A percentile compares a stretch with the other conserved stretches of the same genome.
These are phyloP conservation scores for Lasiurus borealis DNA, from an alignment of 2,113 vertebrate genomes.

Conservation along the genomic window DNA sequence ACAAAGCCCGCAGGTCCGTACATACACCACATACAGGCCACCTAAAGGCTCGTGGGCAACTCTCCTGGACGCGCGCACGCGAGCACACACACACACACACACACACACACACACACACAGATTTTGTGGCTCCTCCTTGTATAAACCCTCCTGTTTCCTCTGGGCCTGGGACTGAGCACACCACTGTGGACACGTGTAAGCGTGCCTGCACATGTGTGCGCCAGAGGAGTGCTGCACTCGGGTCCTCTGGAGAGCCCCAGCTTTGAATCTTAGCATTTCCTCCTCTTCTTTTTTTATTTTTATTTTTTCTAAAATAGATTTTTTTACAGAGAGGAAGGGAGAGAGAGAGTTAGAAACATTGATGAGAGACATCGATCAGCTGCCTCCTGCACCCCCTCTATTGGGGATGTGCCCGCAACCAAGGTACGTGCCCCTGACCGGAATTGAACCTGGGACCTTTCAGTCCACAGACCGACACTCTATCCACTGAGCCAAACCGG, in stretches of 20 bases:
- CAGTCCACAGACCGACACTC: too few relatives aligned
- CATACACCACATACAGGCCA: not conserved
- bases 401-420: too few relatives aligned
- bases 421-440: too few relatives aligned
- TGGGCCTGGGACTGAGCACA: constrained; percentile 9
- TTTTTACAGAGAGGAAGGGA: too few relatives aligned
- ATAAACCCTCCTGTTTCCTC: constrained; percentile 11
- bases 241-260: not conserved
- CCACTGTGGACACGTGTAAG: not conserved
- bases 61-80: not conserved
- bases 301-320: too few relatives aligned
- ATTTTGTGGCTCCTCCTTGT: constrained; percentile 15
- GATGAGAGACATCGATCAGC: too few relatives aligned
- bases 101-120: not conserved
- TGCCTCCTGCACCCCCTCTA: too few relatives aligned
- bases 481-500: too few relatives aligned
- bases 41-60: not conserved
- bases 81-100: too few relatives aligned
- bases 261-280: constrained; percentile 1
- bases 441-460: too few relatives aligned
- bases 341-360: too few relatives aligned
- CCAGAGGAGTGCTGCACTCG: not conserved
- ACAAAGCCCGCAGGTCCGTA: not conserved
- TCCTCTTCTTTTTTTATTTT: constrained; percentile 6
- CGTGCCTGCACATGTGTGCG: not conserved